These are phyloP conservation scores for Gadus macrocephalus DNA, from an alignment of 2,113 vertebrate genomes.

Conservation along the genomic window DNA sequence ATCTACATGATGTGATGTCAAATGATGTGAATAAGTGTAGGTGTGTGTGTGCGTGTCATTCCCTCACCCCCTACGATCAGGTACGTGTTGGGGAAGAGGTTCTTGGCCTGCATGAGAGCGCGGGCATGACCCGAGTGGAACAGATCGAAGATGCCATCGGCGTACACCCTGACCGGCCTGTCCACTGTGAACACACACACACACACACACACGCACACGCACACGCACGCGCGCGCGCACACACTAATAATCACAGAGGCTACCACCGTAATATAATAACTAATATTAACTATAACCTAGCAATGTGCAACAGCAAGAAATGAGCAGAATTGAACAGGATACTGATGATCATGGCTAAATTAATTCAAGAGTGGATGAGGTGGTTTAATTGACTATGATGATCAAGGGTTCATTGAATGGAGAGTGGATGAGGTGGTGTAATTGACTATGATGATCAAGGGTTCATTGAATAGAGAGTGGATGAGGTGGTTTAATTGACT, in stretches of 20 bases:
- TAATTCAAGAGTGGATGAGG: no score
- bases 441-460: no score
- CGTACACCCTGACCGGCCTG: slow-evolving; percentile 94
- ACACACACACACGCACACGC: slow-evolving; percentile 25
- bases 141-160: slow-evolving; percentile 98
- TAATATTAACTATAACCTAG: no score
- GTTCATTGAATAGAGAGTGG: no score
- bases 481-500: no score
- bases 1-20: neutral
- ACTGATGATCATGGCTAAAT: no score
- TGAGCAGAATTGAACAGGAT: no score
- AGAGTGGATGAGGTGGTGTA: no score
- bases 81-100: slow-evolving; percentile 96
- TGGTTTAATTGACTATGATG: no score
- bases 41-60: slow-evolving; percentile 3
- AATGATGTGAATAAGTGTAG: neutral
- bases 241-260: neutral
- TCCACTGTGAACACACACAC: slow-evolving; percentile 75
- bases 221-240: neutral
- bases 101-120: slow-evolving; percentile 99
- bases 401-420: no score
- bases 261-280: no score
- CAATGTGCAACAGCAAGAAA: no score
- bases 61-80: slow-evolving; percentile 96
- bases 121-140: slow-evolving; percentile 97